Evolutionary conservation across 2,113 vertebrate species (phyloP), one percentile per base, ranked within the genome.

Genomic region (Indicator indicator): DNA sequence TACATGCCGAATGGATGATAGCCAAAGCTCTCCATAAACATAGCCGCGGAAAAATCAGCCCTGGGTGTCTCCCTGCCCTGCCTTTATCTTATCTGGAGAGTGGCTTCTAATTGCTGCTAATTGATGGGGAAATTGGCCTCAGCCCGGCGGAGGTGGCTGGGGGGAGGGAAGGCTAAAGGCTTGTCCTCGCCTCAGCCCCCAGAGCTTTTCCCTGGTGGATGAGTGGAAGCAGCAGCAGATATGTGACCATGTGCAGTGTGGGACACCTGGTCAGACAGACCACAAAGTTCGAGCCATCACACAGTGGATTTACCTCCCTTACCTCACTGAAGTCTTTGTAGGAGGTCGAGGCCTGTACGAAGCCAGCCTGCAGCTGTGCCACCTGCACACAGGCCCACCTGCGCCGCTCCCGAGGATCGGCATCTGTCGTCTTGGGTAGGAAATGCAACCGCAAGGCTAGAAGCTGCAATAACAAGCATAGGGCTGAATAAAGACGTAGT

Each of bases 11-110:
- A 97, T 12, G 98, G 97, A 1, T 98, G 65, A 6, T 85, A 97
- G n/a, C 98, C 92, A 50, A 98, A 98, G 16, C 96, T 93, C 58
- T 99, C 98, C 99, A 99, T 99, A 2, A 0, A 33, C 2, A 2
- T 0, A 9, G 3, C 54, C 3, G 3, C 24, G 3, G 15, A 15
- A 12, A 9, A 5, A 9, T 48, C 9, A 6, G 6, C 5, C 1
- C 5, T 1, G 0, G 0, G 0, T 1, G 1, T 1, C 3, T 3
- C 32, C 10, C 27, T 12, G 59, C 62, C 78, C 69, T 12, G 84
- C 64, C 80, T 97, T 97, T 97, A 98, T 97, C 83, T 63, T 50
- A 48, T 7, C 73, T 28, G 63, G 26, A 24, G 12, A 72, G 91
- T 63, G 80, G 91, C 73, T 26, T 17, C 70, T 74, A 80, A 93